A percentile compares a stretch with the other conserved stretches of the same genome.
phyloP scores from a whole-genome alignment of 2,888 invertebrate genomes.

The Campoplex capitator region DNA sequence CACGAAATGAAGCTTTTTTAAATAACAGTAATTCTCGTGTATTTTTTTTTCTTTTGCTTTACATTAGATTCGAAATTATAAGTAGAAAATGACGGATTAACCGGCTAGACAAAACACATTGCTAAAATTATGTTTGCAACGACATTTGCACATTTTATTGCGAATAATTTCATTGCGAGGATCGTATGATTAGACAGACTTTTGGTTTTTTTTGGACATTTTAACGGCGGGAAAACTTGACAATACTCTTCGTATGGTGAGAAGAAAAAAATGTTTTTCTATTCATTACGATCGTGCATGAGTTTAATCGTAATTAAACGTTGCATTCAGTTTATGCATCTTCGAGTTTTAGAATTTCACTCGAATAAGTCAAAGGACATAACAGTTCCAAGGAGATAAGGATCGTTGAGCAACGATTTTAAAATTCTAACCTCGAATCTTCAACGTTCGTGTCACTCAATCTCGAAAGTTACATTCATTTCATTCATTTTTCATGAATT shows the following conservation, averaged over 20 bases:
- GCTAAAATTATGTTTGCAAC: neutral
- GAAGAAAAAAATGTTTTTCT: neutral
- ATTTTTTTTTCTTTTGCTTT: neutral
- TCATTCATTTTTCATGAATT: neutral
- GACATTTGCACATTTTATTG: neutral
- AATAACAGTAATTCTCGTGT: neutral
- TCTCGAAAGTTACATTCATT: neutral
- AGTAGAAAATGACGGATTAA: neutral
- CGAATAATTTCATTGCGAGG: neutral
- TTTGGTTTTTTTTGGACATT: neutral
- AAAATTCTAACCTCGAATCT: neutral
- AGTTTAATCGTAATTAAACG: neutral
- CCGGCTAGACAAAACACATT: neutral
- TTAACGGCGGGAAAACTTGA: constrained; percentile 2
- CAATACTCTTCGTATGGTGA: neutral
- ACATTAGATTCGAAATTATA: neutral
- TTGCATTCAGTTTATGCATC: neutral
- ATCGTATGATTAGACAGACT: neutral
- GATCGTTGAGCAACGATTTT: neutral
- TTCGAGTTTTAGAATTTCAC: neutral
- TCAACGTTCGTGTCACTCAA: neutral
- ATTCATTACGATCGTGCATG: neutral
- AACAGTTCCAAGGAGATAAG: neutral
- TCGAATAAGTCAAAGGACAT: neutral
- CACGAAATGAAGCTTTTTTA: neutral